These are phyloP conservation scores for Lordiphosa fenestrarum DNA, from an alignment of 2,888 invertebrate species.

Conservation along the genomic window DNA sequence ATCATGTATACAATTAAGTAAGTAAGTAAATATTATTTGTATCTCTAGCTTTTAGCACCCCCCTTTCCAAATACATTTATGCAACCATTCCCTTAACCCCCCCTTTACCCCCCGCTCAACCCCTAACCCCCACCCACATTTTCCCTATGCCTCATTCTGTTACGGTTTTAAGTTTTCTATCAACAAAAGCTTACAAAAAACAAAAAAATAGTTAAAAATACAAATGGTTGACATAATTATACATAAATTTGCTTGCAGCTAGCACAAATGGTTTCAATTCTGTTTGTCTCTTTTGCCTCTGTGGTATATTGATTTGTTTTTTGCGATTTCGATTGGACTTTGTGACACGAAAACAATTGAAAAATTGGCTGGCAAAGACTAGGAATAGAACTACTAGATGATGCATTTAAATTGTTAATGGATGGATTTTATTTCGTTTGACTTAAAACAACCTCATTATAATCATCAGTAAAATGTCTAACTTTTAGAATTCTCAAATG, in stretches of 20 bases:
- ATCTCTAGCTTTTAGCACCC: conserved; percentile 29
- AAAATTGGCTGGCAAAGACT: too few relatives aligned
- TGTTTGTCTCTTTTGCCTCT: conserved; percentile 39
- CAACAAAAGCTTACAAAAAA: conserved; percentile 7
- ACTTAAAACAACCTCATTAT: too few relatives aligned
- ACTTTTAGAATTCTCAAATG: too few relatives aligned
- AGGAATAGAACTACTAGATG: too few relatives aligned
- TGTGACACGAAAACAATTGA: too few relatives aligned
- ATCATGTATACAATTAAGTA: conserved; percentile 3
- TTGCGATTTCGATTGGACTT: background rate
- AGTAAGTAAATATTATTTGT: conserved; percentile 28
- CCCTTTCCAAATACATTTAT: conserved; percentile 7
- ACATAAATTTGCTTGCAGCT: conserved; percentile 30
- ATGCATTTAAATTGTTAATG: too few relatives aligned
- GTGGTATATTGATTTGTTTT: conserved; percentile 38
- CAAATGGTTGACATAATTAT: conserved; percentile 19
- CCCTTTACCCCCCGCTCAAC: background rate
- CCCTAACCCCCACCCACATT: background rate
- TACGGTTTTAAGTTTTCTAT: conserved; percentile 25
- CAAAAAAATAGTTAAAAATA: conserved; percentile 3
- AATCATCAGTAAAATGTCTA: too few relatives aligned
- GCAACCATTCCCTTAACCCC: too few relatives aligned
- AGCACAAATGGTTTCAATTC: conserved; percentile 49
- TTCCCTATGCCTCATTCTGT: conserved; percentile 31
- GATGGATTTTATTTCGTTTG: too few relatives aligned